Evolutionary conservation across 2,113 vertebrate genomes (phyloP), one percentile per base, ranked within the genome.

Genomic region (Podiceps cristatus): DNA sequence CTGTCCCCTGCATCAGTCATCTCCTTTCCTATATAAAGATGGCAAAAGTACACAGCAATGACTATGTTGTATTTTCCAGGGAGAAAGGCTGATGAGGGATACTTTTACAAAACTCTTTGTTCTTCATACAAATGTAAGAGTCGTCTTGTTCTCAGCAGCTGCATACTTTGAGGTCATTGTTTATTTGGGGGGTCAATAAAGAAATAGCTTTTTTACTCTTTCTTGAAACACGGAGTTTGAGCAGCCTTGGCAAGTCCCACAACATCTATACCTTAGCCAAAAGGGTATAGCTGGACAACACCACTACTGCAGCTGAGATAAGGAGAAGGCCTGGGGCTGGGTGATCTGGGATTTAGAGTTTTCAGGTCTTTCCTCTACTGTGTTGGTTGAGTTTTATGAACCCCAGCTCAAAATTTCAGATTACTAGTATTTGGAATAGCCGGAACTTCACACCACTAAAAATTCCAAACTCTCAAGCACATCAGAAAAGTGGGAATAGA

Each of bases 101-200:
- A 29, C 11, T 72, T 72, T 6, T 28, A 35, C 17, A 40, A 89
- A 18, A 35, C 6, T 60, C 49, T 56, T 13, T 68, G 18, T 4
- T 84, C 31, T 79, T 90, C 2, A 2, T 79, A 58, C 5, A 71
- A 52, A 42, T 2, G 2, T 11, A 28, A 9, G 23, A 85, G 2
- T 56, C 13, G 20, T 8, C 1, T 44, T 72, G 24, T 78, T 87
- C 37, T 80, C 29, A 80, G 42, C 16, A 67, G 24, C 9, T 68
- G 9, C 44, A 24, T 45, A 52, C 7, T 81, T 66, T 0, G 0
- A 81, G 24, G 12, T 76, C 27, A 31, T 12, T 59, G 18, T 8
- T 58, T 77, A 45, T 58, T 27, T 63, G 14, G 2, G 4, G 1
- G 2, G 8, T 71, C 13, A 68, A 3, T 58, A 63, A 71, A 69